Base-by-base conservation (phyloP, 1,140 invertebrate species). In the Popillia japonica region DNA sequence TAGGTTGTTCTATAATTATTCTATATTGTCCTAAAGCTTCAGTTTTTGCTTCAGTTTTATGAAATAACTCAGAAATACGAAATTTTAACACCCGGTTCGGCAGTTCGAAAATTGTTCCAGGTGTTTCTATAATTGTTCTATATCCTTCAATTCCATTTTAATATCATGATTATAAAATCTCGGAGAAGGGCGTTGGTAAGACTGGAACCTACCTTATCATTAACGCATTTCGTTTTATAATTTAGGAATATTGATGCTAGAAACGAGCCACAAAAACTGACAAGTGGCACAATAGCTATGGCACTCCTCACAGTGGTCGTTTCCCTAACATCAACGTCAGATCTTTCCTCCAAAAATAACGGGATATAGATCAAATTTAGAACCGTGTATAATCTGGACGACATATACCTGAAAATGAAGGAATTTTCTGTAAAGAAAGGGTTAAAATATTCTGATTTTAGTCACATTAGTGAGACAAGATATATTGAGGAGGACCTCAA, bases 321-420 rank as follows among this genome's bases (percentile, higher is more conserved):
- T 86, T 78, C 77, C 41, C 72, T 75, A 8, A 40, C 87, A 87
- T 80, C 85, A 84, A 82, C 88, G 20, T 90, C 83, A 11, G 93
- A 85, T 27, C 92, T 89, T 86, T 96, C 94, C 81, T 95, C 94
- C 61, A 97, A 90, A 87, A 96, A 98, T 79, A 97, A 87, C 4
- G 96, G 95, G 68, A 97, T 91, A 83, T 97, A 98, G 3, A 96
- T 93, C 79, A 96, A 91, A 64, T 94, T 94, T 41, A 97, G 86
- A 79, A 96, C 96, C 79, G 95, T 93, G 83, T 94, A 95, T 10
- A 98, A 87, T 81, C 96, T 89, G 20, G 95, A 94, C 17, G 93
- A 92, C 81, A 97, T 96, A 83, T 97, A 91, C n/a, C n/a, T n/a
- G n/a, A n/a, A n/a, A n/a, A n/a, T n/a, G n/a, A n/a, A n/a, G n/a